Base-by-base conservation (phyloP, 2,888 invertebrate genomes). In the Acronicta aceris region DNA sequence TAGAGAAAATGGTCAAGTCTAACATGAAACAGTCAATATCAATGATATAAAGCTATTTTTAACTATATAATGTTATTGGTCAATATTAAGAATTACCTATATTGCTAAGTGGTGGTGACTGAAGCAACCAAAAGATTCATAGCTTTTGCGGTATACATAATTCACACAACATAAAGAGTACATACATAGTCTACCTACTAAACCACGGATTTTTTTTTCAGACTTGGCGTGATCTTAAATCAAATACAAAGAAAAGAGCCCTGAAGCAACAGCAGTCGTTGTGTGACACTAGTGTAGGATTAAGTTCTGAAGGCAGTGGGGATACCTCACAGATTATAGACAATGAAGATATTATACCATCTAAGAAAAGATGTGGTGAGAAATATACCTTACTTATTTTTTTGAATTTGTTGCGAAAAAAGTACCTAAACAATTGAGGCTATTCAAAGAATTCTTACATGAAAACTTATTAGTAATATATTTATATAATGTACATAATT, bases 141-240 rank as follows among this genome's bases (percentile, higher is more conserved):
- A 27, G 21, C 21, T 21, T n/a, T n/a, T 21, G 21, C 4, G 21
- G 21, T 4, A 21, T 3, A 21, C 21, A 21, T 3, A 21, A 21
- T 21, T 21, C 21, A 21, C 21, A 2, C 21, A 3, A 21, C 21
- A 3, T 21, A 21, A 3, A 21, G 21, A 21, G 21, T 21, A 21
- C 2, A 2, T 21, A 21, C 21, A 21, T 21, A 21, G 4, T n/a
- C n/a, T n/a, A n/a, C n/a, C n/a, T n/a, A n/a, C n/a, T 21, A 21
- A 21, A 21, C 2, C 21, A 4, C 4, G 21, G n/a, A 5, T 27
- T 7, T 7, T 7, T 15, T 43, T 65, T 59, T 13, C 71, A 83
- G 83, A 83, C 83, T 27, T 82, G 83, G 81, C 74, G 78, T 33
- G 82, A 83, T 61, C 49, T 82, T 5, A 82, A 82, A 62, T 78